A percentile compares a stretch with the other conserved stretches of the same genome.
These are phyloP conservation scores for Hiodon tergisus DNA, from an alignment of 2,113 vertebrate species.

Conservation along the genomic window DNA sequence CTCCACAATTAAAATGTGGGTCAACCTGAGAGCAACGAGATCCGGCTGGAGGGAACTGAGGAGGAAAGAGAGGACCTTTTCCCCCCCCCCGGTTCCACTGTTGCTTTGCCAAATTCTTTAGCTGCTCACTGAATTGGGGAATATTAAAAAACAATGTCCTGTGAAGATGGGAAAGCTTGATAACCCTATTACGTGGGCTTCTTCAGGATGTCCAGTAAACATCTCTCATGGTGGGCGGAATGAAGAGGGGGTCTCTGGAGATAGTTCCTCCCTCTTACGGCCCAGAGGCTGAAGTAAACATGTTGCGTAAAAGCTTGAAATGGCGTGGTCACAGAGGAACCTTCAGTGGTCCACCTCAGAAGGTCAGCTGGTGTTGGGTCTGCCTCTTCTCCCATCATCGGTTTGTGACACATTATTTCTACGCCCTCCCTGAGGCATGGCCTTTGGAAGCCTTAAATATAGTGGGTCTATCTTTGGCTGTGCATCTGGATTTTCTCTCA, in stretches of 20 bases:
- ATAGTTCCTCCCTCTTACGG: too few relatives aligned
- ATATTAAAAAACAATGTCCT: not conserved
- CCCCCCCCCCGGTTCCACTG: not conserved
- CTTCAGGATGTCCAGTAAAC: too few relatives aligned
- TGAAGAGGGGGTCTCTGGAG: too few relatives aligned
- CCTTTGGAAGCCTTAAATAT: constrained; percentile 45
- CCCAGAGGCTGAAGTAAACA: too few relatives aligned
- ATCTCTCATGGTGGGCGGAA: too few relatives aligned
- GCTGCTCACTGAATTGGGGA: constrained; percentile 10
- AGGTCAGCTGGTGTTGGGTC: not conserved
- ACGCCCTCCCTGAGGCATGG: constrained; percentile 34
- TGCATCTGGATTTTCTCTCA: constrained; percentile 42
- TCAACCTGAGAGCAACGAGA: constrained; percentile 20
- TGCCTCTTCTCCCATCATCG: constrained; percentile 29
- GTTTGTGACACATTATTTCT: constrained; percentile 38
- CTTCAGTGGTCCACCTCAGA: too few relatives aligned
- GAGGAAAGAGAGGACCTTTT: constrained; percentile 21
- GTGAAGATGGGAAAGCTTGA: not conserved
- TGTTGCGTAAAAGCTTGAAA: too few relatives aligned
- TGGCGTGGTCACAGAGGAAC: too few relatives aligned
- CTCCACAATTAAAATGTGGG: constrained; percentile 25
- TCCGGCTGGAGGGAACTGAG: constrained; percentile 31
- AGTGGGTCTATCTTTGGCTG: constrained; percentile 33
- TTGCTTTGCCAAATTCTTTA: constrained; percentile 31
- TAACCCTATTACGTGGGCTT: too few relatives aligned